A percentile compares a stretch with the other conserved stretches of the same genome.
These are phyloP conservation scores for Agrilus biguttatus DNA, from an alignment of 2,888 invertebrate genomes.

Conservation along the genomic window DNA sequence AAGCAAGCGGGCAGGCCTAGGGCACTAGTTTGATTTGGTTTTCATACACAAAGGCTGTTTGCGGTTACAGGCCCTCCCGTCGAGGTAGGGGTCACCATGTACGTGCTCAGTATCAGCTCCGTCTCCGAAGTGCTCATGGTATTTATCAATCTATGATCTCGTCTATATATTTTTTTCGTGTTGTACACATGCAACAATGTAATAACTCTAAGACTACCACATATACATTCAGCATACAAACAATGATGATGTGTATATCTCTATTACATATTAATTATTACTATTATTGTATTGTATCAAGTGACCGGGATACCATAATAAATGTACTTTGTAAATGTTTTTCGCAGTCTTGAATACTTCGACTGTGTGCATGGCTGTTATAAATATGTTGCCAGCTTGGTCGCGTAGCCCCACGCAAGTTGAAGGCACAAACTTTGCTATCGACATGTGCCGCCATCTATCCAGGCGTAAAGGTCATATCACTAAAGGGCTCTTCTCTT, in stretches of 20 bases:
- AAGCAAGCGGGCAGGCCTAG: constrained; percentile 26
- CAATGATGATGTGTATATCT: too few relatives aligned
- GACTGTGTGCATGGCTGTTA: constrained; percentile 45
- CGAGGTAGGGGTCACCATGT: constrained; percentile 95
- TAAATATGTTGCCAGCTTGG: constrained; percentile 22
- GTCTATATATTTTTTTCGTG: constrained; percentile 13
- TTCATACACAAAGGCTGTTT: constrained; percentile 16
- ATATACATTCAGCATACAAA: too few relatives aligned
- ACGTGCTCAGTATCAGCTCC: constrained; percentile 95
- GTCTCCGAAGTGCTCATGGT: constrained; percentile 98
- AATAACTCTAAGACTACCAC: constrained; percentile 4
- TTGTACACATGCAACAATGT: constrained; percentile 12
- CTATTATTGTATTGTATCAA: too few relatives aligned
- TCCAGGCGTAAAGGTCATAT: too few relatives aligned
- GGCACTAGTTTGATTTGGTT: constrained; percentile 26
- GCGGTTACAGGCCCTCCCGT: constrained; percentile 83
- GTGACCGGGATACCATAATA: constrained; percentile 7
- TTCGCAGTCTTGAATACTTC: constrained; percentile 42
- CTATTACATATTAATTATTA: too few relatives aligned
- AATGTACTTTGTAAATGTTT: constrained; percentile 22
- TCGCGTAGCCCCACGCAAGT: constrained; percentile 12
- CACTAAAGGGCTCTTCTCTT: too few relatives aligned
- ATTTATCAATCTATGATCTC: constrained; percentile 22
- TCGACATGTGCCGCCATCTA: too few relatives aligned
- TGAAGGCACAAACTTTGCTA: neutral